phyloP scores from a whole-genome alignment of 2,797 vertebrate genomes.

The Girardinus metallicus region DNA sequence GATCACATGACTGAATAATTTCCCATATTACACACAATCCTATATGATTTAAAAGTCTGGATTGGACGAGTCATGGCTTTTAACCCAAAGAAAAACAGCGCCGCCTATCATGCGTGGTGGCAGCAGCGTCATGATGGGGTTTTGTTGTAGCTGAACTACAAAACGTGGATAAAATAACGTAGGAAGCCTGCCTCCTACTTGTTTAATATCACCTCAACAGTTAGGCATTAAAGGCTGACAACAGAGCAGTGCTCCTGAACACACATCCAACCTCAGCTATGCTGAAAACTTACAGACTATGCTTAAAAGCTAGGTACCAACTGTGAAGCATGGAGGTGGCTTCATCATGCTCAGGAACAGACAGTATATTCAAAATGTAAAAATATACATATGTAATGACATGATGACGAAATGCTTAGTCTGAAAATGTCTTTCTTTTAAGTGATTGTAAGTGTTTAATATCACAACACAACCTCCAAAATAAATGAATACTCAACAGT shows the following conservation, averaged over 20 bases:
- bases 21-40: neutral
- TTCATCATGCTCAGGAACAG: neutral
- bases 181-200: too few relatives aligned
- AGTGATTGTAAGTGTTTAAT: neutral
- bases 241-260: too few relatives aligned
- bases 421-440: neutral
- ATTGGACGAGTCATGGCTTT: neutral
- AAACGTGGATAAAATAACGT: neutral
- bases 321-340: neutral
- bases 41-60: neutral
- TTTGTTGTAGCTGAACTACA: too few relatives aligned
- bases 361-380: neutral
- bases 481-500: constrained; percentile 20
- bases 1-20: neutral
- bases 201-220: too few relatives aligned
- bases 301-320: neutral
- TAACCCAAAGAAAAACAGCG: neutral
- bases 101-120: neutral
- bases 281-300: too few relatives aligned
- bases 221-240: too few relatives aligned
- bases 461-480: neutral
- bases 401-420: neutral
- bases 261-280: too few relatives aligned
- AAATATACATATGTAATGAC: neutral
- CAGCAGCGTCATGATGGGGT: too few relatives aligned